Conservation (phyloP, 35 echinoderm and acorn worm species). For the Anneissia japonica region DNA sequence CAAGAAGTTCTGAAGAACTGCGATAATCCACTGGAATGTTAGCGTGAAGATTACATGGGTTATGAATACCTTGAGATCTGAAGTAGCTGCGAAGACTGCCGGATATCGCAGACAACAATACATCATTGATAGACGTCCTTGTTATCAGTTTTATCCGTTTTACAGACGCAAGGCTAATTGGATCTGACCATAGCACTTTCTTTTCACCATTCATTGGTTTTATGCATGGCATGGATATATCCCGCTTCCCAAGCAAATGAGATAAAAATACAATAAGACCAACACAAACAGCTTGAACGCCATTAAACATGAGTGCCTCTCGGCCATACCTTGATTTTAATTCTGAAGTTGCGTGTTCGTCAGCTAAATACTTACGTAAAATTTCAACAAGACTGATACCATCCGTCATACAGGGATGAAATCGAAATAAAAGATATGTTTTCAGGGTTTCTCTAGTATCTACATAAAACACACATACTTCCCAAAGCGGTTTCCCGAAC, state of each 20-base stretch:
- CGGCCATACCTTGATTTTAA: constrained; percentile 28
- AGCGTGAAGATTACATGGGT: constrained; percentile 33
- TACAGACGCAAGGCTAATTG: constrained; percentile 25
- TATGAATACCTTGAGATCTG: not conserved
- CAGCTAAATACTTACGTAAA: constrained; percentile 18
- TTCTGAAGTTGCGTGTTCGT: not conserved
- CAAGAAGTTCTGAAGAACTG: not conserved
- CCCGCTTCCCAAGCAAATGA: constrained; percentile 15
- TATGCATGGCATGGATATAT: not conserved
- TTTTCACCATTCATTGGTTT: constrained; percentile 20
- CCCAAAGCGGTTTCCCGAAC: constrained; percentile 23
- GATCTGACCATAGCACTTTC: constrained; percentile 37
- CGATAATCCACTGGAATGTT: constrained; percentile 37
- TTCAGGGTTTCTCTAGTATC: constrained; percentile 8
- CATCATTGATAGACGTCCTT: constrained; percentile 39
- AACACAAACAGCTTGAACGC: constrained; percentile 24
- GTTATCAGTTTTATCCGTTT: constrained; percentile 38
- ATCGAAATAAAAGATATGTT: constrained; percentile 35
- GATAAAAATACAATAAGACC: constrained; percentile 35
- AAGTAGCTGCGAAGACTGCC: constrained; percentile 42
- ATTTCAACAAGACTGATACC: constrained; percentile 27
- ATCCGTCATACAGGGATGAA: constrained; percentile 36
- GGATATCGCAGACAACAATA: constrained; percentile 19
- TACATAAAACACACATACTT: constrained; percentile 12
- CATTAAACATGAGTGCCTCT: constrained; percentile 33